Conservation (phyloP, 2,113 vertebrate genomes). For the Herpailurus yagouaroundi region DNA sequence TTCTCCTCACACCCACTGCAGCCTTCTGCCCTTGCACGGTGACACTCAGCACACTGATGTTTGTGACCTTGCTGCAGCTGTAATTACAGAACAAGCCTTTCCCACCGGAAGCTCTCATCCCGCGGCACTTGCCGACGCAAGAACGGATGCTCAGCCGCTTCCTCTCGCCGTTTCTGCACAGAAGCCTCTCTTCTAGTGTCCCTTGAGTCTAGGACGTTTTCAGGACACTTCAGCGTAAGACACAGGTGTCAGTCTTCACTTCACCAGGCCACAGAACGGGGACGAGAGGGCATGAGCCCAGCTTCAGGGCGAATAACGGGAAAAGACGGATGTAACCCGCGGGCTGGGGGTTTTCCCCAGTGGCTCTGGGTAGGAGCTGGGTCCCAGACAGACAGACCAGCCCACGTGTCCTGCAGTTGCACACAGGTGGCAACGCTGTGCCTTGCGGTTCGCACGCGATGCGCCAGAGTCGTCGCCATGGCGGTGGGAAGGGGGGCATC, state of each 20-base stretch:
- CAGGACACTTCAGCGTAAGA: not conserved
- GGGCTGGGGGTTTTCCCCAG: not conserved
- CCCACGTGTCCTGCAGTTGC: not conserved
- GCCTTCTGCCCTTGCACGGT: conserved; percentile 64
- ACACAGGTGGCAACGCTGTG: not conserved
- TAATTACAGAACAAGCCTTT: conserved; percentile 68
- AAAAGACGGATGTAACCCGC: not conserved
- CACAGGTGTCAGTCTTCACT: not conserved
- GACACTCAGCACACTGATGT: conserved; percentile 70
- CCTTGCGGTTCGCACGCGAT: not conserved
- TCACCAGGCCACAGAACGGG: not conserved
- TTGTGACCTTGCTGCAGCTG: conserved; percentile 69
- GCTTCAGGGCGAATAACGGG: not conserved
- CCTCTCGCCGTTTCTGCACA: not conserved
- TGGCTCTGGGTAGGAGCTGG: not conserved
- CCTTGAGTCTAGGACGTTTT: not conserved
- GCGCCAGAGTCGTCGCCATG: not conserved
- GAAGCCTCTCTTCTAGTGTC: no score
- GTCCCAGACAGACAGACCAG: not conserved
- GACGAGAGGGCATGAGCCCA: not conserved
- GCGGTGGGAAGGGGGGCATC: no score
- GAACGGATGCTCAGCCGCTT: fast-evolving
- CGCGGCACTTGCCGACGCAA: not conserved
- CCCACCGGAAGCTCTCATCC: not conserved
- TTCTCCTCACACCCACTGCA: conserved; percentile 62